phyloP scores from a whole-genome alignment of 92 coral and sea anemone genomes.

The Porites cylindrica region DNA sequence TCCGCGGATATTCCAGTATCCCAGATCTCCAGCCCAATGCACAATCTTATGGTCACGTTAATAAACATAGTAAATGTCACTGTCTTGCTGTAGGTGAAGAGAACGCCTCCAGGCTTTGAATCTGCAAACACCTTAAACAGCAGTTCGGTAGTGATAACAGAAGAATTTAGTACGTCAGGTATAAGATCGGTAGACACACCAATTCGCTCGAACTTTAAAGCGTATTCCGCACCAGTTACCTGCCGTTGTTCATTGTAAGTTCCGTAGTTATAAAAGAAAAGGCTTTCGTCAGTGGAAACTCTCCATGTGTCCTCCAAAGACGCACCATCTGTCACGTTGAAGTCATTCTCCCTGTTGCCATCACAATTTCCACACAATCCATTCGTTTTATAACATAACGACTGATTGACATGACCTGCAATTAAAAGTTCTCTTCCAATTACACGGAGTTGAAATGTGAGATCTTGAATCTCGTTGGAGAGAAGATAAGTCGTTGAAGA shows the following conservation, averaged over 20 bases:
- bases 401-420: constrained; percentile 67
- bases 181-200: constrained; percentile 89
- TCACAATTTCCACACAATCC: constrained; percentile 94
- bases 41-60: constrained; percentile 71
- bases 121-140: constrained; percentile 63
- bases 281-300: constrained; percentile 69
- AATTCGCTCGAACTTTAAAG: constrained; percentile 78
- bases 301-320: constrained; percentile 72
- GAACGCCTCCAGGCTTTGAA: constrained; percentile 74
- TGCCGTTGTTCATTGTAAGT: constrained; percentile 62
- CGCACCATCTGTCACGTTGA: constrained; percentile 53
- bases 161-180: constrained; percentile 77
- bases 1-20: constrained; percentile 80
- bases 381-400: constrained; percentile 68
- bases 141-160: constrained; percentile 76
- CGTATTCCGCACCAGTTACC: constrained; percentile 91
- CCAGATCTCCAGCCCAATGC: constrained; percentile 80
- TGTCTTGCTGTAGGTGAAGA: constrained; percentile 82
- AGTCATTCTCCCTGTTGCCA: constrained; percentile 78
- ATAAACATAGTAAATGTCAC: constrained; percentile 73
- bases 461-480: constrained; percentile 23
- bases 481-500: constrained; percentile 75
- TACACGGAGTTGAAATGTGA: constrained; percentile 74
- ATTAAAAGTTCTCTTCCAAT: constrained; percentile 73
- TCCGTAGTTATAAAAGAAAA: constrained; percentile 74